Percentiles rank a stretch among this genome's conserved stretches.
phyloP scores from a whole-genome alignment of 2,888 invertebrate species.

The Chromoteleia sp. region DNA sequence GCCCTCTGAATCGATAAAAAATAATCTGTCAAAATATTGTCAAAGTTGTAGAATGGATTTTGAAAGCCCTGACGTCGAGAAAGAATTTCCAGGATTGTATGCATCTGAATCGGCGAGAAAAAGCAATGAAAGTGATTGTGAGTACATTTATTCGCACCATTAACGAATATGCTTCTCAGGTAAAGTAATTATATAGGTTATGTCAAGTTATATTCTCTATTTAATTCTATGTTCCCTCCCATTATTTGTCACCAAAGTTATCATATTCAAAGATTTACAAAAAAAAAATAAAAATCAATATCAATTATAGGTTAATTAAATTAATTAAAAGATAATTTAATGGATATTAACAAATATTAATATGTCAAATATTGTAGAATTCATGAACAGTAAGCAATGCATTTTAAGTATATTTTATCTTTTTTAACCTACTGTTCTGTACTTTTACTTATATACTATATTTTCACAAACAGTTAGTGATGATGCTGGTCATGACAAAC shows the following conservation, averaged over 20 bases:
- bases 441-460: background rate
- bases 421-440: background rate
- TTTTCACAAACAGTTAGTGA: constrained; percentile 88
- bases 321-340: background rate
- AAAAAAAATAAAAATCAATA: constrained; percentile 13
- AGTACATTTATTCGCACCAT: constrained; percentile 79
- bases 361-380: constrained; percentile 40
- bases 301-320: constrained; percentile 1
- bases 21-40: constrained; percentile 63
- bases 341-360: constrained; percentile 15
- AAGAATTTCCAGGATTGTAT: constrained; percentile 95
- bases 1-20: constrained; percentile 54
- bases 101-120: constrained; percentile 92
- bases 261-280: constrained; percentile 13
- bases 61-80: constrained; percentile 95
- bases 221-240: constrained; percentile 6
- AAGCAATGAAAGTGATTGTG: constrained; percentile 94
- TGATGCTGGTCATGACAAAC: constrained; percentile 90
- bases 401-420: too few relatives aligned
- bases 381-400: constrained; percentile 48
- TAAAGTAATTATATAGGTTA: constrained; percentile 45
- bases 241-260: constrained; percentile 33
- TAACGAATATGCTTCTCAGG: constrained; percentile 2
- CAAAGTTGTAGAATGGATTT: constrained; percentile 88
- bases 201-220: constrained; percentile 20